phyloP scores from a whole-genome alignment of 2,113 vertebrate species.

The Melanotaenia duboulayi region DNA sequence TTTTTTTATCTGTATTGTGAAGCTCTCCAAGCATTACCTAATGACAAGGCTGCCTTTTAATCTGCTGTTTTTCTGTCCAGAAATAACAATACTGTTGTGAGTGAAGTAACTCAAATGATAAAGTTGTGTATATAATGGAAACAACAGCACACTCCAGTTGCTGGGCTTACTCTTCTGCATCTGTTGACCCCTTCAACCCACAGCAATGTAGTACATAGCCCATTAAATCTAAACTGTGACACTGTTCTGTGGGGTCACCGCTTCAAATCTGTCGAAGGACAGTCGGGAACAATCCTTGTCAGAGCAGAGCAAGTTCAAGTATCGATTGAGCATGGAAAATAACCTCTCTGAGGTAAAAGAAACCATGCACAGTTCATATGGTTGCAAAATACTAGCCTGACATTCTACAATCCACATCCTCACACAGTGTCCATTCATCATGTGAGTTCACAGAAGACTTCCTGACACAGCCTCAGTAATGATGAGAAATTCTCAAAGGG shows the following conservation, averaged over 20 bases:
- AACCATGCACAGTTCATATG: slow-evolving; percentile 5
- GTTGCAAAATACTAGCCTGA: slow-evolving; percentile 13
- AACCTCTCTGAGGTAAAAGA: slow-evolving; percentile 20
- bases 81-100: not conserved
- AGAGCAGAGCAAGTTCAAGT: slow-evolving; percentile 7
- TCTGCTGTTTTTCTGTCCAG: not conserved
- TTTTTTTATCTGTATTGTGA: not conserved
- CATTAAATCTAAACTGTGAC: slow-evolving; percentile 28
- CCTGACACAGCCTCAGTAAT: slow-evolving; percentile 11
- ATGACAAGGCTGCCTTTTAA: not conserved
- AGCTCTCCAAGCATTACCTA: not conserved
- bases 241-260: slow-evolving; percentile 25
- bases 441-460: slow-evolving; percentile 1
- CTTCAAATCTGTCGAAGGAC: slow-evolving; percentile 22
- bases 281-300: slow-evolving; percentile 11
- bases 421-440: not conserved
- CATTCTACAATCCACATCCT: slow-evolving; percentile 2
- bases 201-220: slow-evolving; percentile 11
- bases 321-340: slow-evolving; percentile 24
- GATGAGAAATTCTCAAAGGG: slow-evolving; percentile 20
- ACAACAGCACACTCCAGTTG: not conserved
- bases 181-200: slow-evolving; percentile 9
- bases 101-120: not conserved
- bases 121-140: not conserved
- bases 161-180: slow-evolving; percentile 3